Evolutionary conservation across 1,140 invertebrate genomes (phyloP).

Genomic region (Thaumetopoea pityocampa): DNA sequence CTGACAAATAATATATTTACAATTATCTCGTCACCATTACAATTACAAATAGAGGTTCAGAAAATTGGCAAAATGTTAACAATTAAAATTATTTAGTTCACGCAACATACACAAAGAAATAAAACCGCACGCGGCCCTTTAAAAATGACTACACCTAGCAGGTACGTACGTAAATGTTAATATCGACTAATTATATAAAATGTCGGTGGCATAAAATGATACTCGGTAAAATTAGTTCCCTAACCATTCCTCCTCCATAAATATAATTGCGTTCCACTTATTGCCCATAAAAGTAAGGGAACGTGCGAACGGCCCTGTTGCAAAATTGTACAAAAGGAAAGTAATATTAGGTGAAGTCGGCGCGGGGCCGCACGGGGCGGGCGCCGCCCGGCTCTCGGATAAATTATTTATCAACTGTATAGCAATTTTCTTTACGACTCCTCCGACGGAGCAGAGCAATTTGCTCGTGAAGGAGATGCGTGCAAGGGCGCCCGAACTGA

Average conservation of each 20-base stretch:
- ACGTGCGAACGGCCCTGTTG: slow-evolving; percentile 70
- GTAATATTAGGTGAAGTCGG: slow-evolving; percentile 72
- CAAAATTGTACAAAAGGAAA: slow-evolving; percentile 75
- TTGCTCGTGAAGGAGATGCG: slow-evolving; percentile 71
- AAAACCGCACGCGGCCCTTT: too few relatives aligned
- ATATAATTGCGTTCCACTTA: slow-evolving; percentile 75
- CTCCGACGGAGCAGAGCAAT: slow-evolving; percentile 71
- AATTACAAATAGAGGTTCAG: background rate
- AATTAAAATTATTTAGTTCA: slow-evolving; percentile 1
- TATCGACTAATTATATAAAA: slow-evolving; percentile 5
- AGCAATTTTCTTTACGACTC: slow-evolving; percentile 76
- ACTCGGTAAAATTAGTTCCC: slow-evolving; percentile 68
- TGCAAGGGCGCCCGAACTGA: slow-evolving; percentile 67
- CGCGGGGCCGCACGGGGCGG: slow-evolving; percentile 53
- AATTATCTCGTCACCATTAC: slow-evolving; percentile 1
- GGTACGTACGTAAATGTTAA: slow-evolving; percentile 16
- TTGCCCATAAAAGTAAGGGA: slow-evolving; percentile 72
- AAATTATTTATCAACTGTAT: slow-evolving; percentile 76
- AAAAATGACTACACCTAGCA: too few relatives aligned
- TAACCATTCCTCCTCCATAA: slow-evolving; percentile 68
- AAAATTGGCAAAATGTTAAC: background rate
- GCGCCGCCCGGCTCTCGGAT: slow-evolving; percentile 71
- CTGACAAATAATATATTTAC: too few relatives aligned
- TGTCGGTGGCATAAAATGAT: slow-evolving; percentile 36
- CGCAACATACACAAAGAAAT: background rate